Evolutionary conservation across 2,113 vertebrate species (phyloP), one percentile per base, ranked within the genome.

Genomic region (Dunckerocampus dactyliophorus): DNA sequence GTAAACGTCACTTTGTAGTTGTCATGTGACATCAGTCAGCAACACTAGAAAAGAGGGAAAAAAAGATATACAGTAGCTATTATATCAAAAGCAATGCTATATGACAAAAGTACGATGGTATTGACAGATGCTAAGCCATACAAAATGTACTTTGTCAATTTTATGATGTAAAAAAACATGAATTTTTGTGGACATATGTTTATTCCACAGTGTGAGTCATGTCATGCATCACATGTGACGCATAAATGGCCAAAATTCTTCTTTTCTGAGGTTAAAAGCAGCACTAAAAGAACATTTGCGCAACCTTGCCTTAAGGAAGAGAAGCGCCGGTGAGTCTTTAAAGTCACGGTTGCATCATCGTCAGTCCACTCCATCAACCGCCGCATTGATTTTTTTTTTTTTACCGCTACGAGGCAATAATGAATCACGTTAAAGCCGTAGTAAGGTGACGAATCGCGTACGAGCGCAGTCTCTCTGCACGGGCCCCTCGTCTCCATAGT

Each of bases 401-500:
- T 19, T 17, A 24, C 34, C n/a, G n/a, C 34, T 56, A 56, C 34
- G 54, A 42, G 34, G n/a, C 37, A 7, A 56, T 42, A n/a, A 37
- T 43, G 54, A 56, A 56, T 56, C 54, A 56, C 54, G 54, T 20
- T 21, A 37, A 34, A 19, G 54, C 13, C 54, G 54, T 56, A 56
- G 54, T 56, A 56, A 56, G 77, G 65, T 45, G 45, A 48, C 59
- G 45, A 24, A 56, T 37, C 45, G 22, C 67, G 67, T 74, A 63
- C 46, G 51, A 83, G 79, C 85, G 79, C 70, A 43, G 39, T 14
- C 77, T 80, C 81, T 84, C 88, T 69, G 77, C 78, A 83, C 59
- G 73, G 75, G 82, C 77, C 82, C 79, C 42, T 78, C 55, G 83
- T 91, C 88, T 82, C 90, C 89, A 92, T 92, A 89, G 89, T 88